phyloP scores from a whole-genome alignment of 2,113 vertebrate species.

The Odontophorus gujanensis region DNA sequence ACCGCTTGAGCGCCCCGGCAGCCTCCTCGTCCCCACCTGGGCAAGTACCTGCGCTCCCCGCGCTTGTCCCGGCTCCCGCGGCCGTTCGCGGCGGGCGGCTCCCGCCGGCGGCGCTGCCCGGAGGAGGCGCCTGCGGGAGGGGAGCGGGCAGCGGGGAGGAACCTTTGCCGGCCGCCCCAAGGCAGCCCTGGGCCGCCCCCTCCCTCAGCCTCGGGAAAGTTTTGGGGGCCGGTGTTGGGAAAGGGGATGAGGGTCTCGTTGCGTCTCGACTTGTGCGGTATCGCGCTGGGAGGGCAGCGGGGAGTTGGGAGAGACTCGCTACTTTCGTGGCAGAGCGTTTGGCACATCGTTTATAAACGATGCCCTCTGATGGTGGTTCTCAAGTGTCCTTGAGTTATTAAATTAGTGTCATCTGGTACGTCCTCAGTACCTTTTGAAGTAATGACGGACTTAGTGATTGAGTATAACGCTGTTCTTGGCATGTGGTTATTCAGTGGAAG shows the following conservation, averaged over 20 bases:
- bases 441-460: background rate
- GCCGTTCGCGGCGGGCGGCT: background rate
- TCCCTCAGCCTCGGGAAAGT: background rate
- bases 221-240: background rate
- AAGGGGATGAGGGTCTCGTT: background rate
- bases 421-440: background rate
- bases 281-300: background rate
- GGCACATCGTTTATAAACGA: slow-evolving; percentile 1
- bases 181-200: background rate
- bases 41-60: slow-evolving; percentile 76
- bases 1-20: slow-evolving; percentile 84
- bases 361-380: slow-evolving; percentile 20
- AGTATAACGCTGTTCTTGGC: background rate
- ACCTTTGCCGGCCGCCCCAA: background rate
- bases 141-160: background rate
- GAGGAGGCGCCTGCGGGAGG: background rate
- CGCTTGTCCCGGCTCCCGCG: background rate
- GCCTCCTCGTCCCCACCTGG: slow-evolving; percentile 85
- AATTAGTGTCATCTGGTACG: background rate
- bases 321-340: background rate
- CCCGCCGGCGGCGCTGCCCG: background rate
- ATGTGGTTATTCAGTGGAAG: background rate
- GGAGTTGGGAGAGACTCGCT: slow-evolving; percentile 20
- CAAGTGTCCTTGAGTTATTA: background rate
- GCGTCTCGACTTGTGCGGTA: background rate